Evolutionary conservation across 1,140 invertebrate genomes (phyloP).

Genomic region (Zaprionus taronus): DNA sequence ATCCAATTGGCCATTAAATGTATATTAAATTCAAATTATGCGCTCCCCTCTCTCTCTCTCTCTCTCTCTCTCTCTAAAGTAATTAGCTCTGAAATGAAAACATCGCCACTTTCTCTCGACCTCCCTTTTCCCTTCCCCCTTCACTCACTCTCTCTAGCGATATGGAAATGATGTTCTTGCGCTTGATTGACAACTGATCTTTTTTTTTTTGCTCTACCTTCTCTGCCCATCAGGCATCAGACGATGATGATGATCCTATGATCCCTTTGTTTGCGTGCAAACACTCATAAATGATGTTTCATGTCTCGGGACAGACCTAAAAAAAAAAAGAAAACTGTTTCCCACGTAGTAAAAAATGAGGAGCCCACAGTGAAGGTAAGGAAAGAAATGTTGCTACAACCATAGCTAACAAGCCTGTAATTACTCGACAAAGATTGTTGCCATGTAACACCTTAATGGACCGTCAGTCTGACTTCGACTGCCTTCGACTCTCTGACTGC

Average conservation of each 20-base stretch:
- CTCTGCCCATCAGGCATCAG: not conserved
- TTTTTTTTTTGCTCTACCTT: conserved; percentile 26
- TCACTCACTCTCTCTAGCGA: not conserved
- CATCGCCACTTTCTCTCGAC: not conserved
- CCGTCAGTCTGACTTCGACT: conserved; percentile 27
- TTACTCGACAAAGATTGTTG: conserved; percentile 76
- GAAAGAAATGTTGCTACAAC: conserved; percentile 70
- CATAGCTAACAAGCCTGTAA: conserved; percentile 81
- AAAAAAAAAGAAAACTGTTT: conserved; percentile 56
- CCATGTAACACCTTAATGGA: conserved; percentile 77
- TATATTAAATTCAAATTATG: conserved; percentile 69
- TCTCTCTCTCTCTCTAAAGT: conserved; percentile 16
- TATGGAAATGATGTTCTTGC: conserved; percentile 65
- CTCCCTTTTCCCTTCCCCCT: not conserved
- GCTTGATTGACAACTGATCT: conserved; percentile 76
- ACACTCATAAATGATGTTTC: conserved; percentile 67
- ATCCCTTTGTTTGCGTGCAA: conserved; percentile 61
- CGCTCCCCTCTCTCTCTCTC: not conserved
- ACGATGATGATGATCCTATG: conserved; percentile 45
- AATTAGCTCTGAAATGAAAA: conserved; percentile 61
- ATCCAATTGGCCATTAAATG: conserved; percentile 37
- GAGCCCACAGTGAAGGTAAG: conserved; percentile 23
- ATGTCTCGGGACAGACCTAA: conserved; percentile 15
- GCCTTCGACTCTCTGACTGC: conserved; percentile 10
- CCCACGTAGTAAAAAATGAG: conserved; percentile 62